Evolutionary conservation across 2,888 invertebrate species (phyloP), one percentile per base, ranked within the genome.

Genomic region (Limenitis arthemis): DNA sequence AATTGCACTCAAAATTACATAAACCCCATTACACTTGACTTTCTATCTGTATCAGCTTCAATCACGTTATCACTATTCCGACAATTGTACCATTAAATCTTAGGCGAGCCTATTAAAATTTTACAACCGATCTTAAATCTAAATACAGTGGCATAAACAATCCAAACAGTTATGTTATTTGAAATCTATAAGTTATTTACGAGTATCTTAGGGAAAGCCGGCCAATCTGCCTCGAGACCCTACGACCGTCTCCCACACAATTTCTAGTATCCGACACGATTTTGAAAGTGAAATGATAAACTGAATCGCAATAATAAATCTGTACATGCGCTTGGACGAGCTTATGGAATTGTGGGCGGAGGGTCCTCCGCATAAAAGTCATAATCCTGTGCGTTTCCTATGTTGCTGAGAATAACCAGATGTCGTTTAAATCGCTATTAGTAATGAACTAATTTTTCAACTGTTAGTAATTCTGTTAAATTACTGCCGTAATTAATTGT

Each of bases 171-270:
- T 72, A 69, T 72, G 74, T 74, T 74, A 72, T 73, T 69, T 69
- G 64, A 73, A 78, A 76, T 75, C 73, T 73, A 76, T 76, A 69
- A 68, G 68, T 75, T 73, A 76, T 77, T 77, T 78, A 78, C 73
- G 76, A 73, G 69, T 69, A 67, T 68, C 68, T 58, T 57, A 64
- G 76, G 73, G 78, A 79, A 79, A 77, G 77, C 64, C 64, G 66
- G 64, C 61, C 66, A 61, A 62, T 61, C 60, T 61, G 61, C 60
- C 59, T 54, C 56, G 53, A 61, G 64, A 62, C 64, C 63, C 58
- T 69, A 66, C 69, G 62, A 65, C 69, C 63, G 73, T 70, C 75
- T 70, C 68, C 72, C 67, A 72, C 70, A 69, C 70, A 58, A 73
- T 75, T 75, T 77, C 76, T 73, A 72, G 72, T 68, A 72, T 66